Percentiles rank a stretch among this genome's conserved stretches.
Evolutionary conservation across 2,113 vertebrate species (phyloP).

Genomic region (Notarius quadriscutis): DNA sequence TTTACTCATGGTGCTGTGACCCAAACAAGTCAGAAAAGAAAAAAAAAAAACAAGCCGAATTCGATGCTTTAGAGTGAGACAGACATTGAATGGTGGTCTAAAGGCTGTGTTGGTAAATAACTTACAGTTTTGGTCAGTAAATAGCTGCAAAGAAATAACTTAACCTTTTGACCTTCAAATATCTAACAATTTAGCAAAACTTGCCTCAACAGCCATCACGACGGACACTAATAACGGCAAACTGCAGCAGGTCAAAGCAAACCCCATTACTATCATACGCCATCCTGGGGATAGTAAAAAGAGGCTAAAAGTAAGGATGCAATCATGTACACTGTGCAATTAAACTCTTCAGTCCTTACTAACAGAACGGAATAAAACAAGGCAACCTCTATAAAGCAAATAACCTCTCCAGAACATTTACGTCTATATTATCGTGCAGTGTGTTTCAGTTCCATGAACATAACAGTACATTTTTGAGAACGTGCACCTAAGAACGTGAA

Average conservation of each 20-base stretch:
- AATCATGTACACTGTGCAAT: neutral
- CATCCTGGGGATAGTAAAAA: neutral
- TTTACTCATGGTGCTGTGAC: constrained; percentile 3
- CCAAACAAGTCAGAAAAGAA: neutral
- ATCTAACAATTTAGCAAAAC: neutral
- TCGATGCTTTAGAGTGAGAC: neutral
- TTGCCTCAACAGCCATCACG: neutral
- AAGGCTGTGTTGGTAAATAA: neutral
- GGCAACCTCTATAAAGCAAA: neutral
- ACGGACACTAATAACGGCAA: neutral
- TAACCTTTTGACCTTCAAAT: neutral
- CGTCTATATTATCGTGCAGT: neutral
- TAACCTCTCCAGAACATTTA: neutral
- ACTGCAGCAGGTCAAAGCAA: neutral
- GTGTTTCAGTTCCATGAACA: neutral
- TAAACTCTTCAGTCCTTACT: neutral
- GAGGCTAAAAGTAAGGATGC: neutral
- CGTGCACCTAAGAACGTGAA: neutral
- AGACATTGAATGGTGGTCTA: neutral
- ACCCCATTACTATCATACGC: neutral
- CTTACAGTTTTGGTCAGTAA: neutral
- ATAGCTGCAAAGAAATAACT: neutral
- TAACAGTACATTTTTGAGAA: neutral
- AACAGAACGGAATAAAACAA: neutral
- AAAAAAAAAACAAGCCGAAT: neutral